phyloP scores from a whole-genome alignment of 2,113 vertebrate species.

The Poeciliopsis turrubarensis region DNA sequence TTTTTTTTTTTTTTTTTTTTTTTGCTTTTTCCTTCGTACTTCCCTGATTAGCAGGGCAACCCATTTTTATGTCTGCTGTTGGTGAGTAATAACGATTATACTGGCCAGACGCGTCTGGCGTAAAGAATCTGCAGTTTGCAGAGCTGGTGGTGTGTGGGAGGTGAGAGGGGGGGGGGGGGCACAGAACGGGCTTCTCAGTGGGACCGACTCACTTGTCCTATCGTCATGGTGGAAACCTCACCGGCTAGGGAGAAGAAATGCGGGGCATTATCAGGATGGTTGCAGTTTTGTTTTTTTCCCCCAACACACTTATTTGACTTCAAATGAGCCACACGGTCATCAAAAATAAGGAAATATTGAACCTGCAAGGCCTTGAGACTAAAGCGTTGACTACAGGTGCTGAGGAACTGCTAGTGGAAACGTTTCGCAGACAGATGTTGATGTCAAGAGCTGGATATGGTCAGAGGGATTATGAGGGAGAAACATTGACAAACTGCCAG shows the following conservation, averaged over 20 bases:
- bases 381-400: neutral
- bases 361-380: constrained; percentile 6
- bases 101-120: constrained; percentile 27
- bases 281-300: neutral
- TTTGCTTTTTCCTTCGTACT: constrained; percentile 66
- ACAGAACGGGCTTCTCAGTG: constrained; percentile 16
- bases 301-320: constrained; percentile 3
- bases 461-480: constrained; percentile 19
- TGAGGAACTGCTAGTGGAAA: neutral
- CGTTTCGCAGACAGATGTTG: neutral
- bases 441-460: neutral
- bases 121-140: constrained; percentile 18
- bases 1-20: neutral
- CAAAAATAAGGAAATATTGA: neutral
- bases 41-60: constrained; percentile 78
- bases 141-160: constrained; percentile 13
- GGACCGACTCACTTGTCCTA: constrained; percentile 19
- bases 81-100: constrained; percentile 23
- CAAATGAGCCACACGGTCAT: neutral
- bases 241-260: constrained; percentile 19
- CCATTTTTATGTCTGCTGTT: constrained; percentile 86
- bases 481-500: constrained; percentile 69
- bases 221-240: constrained; percentile 22
- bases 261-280: neutral
- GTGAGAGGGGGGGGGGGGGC: constrained; percentile 20